Evolutionary conservation across 2,888 invertebrate species (phyloP).

Genomic region (Nematopogon swammerdamellus): DNA sequence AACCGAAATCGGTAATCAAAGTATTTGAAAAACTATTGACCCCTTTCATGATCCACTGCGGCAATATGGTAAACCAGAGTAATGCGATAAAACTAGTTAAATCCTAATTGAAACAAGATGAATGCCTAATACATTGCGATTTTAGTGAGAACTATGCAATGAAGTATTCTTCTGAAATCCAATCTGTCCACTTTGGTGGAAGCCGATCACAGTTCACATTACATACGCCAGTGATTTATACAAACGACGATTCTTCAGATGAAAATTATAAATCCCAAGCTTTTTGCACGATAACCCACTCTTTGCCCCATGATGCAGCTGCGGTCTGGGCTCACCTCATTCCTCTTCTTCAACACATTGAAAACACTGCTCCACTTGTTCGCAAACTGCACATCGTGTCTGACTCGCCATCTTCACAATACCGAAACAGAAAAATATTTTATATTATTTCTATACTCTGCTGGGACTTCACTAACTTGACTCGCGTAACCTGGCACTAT

Average conservation of each 20-base stretch:
- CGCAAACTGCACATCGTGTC: too few relatives aligned
- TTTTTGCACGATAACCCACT: neutral
- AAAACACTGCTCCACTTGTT: neutral
- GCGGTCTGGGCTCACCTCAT: conserved; percentile 1
- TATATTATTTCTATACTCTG: too few relatives aligned
- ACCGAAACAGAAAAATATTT: too few relatives aligned
- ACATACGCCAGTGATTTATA: conserved; percentile 1
- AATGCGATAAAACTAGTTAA: conserved; percentile 1
- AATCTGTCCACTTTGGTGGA: conserved; percentile 1
- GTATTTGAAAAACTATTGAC: conserved; percentile 2
- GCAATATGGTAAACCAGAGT: conserved; percentile 1
- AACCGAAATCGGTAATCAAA: conserved; percentile 4
- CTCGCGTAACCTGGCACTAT: too few relatives aligned
- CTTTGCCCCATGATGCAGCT: conserved; percentile 1
- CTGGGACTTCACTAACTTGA: too few relatives aligned
- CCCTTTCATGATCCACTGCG: conserved; percentile 1
- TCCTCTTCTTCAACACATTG: neutral
- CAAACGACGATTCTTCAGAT: conserved; percentile 1
- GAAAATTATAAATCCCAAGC: conserved; percentile 1
- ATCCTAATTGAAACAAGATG: conserved; percentile 1
- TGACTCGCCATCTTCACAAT: too few relatives aligned
- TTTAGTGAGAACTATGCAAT: conserved; percentile 1
- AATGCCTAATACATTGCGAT: conserved; percentile 1
- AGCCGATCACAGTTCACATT: neutral
- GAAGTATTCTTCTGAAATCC: conserved; percentile 1